Base-by-base conservation (phyloP, 1,140 invertebrate genomes). In the Drosophila kepulauana region DNA sequence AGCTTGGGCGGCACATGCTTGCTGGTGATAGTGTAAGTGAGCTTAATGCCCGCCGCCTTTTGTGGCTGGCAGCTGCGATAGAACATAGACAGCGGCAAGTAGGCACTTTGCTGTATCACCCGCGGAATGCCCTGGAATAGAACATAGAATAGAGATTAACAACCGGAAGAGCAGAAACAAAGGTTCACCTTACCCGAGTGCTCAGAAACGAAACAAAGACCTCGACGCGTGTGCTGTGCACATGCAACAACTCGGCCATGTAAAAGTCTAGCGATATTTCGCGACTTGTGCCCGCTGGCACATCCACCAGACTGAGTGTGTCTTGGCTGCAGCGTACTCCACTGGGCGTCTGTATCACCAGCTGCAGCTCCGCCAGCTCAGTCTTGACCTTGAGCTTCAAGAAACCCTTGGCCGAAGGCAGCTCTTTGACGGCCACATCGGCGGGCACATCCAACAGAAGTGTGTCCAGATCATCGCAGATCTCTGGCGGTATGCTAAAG, bases 41-140 rank as follows among this genome's bases (percentile, higher is more conserved):
- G 41, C 75, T 92, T 92, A 10, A 92, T 91, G 0, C 74, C 68
- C 0, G 85, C 91, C 5, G 91, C 81, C 56, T 92, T 92, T 49
- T 92, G 92, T 0, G 92, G 82, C 54, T 75, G 77, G 8, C 64
- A 75, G 8, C 35, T 51, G 46, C 81, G 88, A 74, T 81, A 92
- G 62, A 92, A 88, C 89, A 92, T 92, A 54, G 66, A 78, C 5
- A 92, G 54, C 0, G 92, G 92, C 38, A 92, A 61, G 28, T 84
- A 49, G 0, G 81, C 82, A 8, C 48, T 72, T 45, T 91, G 81
- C 28, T 82, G 81, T 1, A 92, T 73, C 1, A 92, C 80, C 5
- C 91, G 59, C 0, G 90, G 88, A 51, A 92, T 92, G 25, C 91
- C 91, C 90, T 91, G 33, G 0, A 8, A 45, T 2, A 3, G 7